Base-by-base conservation (phyloP, 2,888 invertebrate genomes). In the Cosmopolites sordidus region DNA sequence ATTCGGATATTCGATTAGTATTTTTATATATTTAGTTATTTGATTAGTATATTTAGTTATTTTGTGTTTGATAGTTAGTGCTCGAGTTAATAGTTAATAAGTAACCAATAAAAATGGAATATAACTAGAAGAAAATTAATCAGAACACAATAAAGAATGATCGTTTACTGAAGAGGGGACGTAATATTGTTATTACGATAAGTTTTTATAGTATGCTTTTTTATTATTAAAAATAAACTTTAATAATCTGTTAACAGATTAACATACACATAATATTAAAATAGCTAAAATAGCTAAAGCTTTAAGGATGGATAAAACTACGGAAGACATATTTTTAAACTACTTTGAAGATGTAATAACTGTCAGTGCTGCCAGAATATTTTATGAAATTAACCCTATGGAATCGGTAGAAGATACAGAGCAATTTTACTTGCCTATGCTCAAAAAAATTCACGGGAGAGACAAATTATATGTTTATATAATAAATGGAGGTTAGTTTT, bases 341-440 rank as follows among this genome's bases (percentile, higher is more conserved):
- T 56, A 56, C 22, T 56, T 56, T 46, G 46, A 53, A 9, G 38
- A 44, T 30, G 56, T 48, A 39, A 56, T 52, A 48, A 48, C 52
- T 14, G 44, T 52, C 11, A 11, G 40, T 15, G 38, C 44, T 6
- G 52, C 56, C 47, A 56, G 45, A 53, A 22, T n/a, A 40, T 56
- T 38, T 38, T 48, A 56, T 42, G 56, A 56, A 52, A 53, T 56
- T 16, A 37, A 17, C 15, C 37, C 51, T 6, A 9, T 47, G 12
- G 56, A 56, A 48, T 12, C 43, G 30, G 44, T n/a, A n/a, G n/a
- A 22, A 16, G 27, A 56, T 44, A 14, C 38, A 30, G 44, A 38
- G 22, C 1, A 39, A 49, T 30, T n/a, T n/a, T n/a, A n/a, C 29
- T 51, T n/a, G 44, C 56, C 29, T 48, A 56, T 42, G 52, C 56